Conservation (phyloP, 2,113 vertebrate genomes). For the Gnathonemus longibarbis region DNA sequence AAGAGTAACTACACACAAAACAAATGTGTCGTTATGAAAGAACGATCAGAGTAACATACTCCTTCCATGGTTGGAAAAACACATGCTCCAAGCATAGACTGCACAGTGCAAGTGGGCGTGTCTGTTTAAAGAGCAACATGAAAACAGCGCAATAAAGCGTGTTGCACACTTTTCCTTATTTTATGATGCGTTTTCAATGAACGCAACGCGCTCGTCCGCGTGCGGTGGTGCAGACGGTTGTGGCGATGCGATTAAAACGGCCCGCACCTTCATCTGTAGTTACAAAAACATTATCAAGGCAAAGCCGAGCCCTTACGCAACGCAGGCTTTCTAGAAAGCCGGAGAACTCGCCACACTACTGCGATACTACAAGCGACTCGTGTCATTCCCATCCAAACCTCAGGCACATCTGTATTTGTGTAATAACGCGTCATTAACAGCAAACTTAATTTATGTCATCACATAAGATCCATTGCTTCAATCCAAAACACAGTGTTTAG, state of each 20-base stretch:
- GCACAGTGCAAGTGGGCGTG: constrained; percentile 63
- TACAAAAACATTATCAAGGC: not conserved
- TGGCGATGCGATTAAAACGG: not conserved
- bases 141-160: constrained; percentile 59
- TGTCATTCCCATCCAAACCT: not conserved
- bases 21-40: not conserved
- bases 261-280: not conserved
- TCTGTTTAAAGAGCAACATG: constrained; percentile 45
- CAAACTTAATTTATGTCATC: not conserved
- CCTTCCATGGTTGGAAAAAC: constrained; percentile 8
- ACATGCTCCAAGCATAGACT: constrained; percentile 30
- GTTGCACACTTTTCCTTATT: constrained; percentile 57
- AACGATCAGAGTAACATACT: not conserved
- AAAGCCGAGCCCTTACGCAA: constrained; percentile 9
- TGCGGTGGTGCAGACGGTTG: not conserved
- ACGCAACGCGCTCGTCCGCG: not conserved
- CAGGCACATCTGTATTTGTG: not conserved
- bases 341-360: not conserved
- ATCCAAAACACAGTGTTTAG: not conserved
- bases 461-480: not conserved
- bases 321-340: constrained; percentile 9
- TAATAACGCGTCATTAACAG: not conserved
- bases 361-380: not conserved
- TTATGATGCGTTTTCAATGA: constrained; percentile 21
- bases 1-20: not conserved